Percentiles rank a stretch among this genome's conserved stretches.
phyloP scores from a whole-genome alignment of 2,797 vertebrate species.

The Ctenosaura bakeri region DNA sequence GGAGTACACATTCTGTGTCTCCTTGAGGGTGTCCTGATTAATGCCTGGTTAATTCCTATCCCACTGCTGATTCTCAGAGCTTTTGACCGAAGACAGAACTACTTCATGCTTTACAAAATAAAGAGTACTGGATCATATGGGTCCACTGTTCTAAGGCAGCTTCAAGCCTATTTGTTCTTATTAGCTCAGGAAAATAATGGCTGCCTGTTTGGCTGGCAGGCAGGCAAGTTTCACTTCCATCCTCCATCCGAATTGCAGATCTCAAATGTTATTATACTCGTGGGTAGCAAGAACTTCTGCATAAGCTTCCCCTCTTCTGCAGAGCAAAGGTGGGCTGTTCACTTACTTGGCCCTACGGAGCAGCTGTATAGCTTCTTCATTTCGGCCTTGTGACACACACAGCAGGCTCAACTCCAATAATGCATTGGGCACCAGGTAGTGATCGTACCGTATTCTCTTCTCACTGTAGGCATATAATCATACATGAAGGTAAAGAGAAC shows the following conservation, averaged over 20 bases:
- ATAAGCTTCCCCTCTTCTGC: not conserved
- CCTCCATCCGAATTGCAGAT: not conserved
- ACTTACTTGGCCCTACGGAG: slow-evolving; percentile 88
- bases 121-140: not conserved
- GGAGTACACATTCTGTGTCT: not conserved
- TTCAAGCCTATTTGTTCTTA: not conserved
- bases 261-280: not conserved
- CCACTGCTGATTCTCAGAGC: not conserved
- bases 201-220: not conserved
- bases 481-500: not conserved
- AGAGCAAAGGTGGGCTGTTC: not conserved
- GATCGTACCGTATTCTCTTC: slow-evolving; percentile 86
- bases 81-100: not conserved
- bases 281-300: not conserved
- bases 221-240: not conserved
- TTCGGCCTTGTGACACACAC: slow-evolving; percentile 80
- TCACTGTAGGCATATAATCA: slow-evolving; percentile 76
- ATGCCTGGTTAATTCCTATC: not conserved
- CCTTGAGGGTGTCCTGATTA: not conserved
- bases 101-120: not conserved
- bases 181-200: not conserved
- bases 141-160: not conserved
- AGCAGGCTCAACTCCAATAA: slow-evolving; percentile 86
- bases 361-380: slow-evolving; percentile 83
- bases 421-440: slow-evolving; percentile 87